Evolutionary conservation across 1,140 invertebrate species (phyloP), one percentile per base, ranked within the genome.

Genomic region (Camponotus floridanus): DNA sequence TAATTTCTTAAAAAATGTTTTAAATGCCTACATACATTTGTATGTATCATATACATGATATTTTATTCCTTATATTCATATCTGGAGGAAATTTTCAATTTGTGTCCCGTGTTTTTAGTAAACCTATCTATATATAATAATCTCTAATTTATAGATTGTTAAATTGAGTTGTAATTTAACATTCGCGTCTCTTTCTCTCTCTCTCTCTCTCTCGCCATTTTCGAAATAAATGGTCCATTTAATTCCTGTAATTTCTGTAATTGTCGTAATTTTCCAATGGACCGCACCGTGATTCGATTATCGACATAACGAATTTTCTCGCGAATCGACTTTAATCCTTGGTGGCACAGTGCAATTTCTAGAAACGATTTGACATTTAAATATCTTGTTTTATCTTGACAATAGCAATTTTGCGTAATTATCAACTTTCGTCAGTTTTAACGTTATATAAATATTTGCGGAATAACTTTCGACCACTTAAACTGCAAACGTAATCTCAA

Each of bases 201-300:
- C 26, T 26, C 26, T 26, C 26, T 26, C 26, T 26, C 21, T 80
- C 51, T 51, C 21, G 65, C 15, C 36, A 70, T 80, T 80, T 80
- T 70, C 78, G 65, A 70, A 80, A 68, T 80, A 80, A 80, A 70
- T 80, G 65, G 33, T 80, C 70, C 65, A 71, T 80, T 71, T 42
- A 80, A 57, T 80, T 31, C 48, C 62, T 36, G 48, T 80, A 80
- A 80, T 80, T 80, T 80, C 48, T 80, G 65, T 71, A 80, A 80
- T 80, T 80, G 48, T 57, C 78, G 64, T 80, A 80, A 80, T 80
- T 71, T 80, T 80, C 78, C 65, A 80, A 11, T 80, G 36, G 48
- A 39, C 48, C 39, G 78, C 21, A n/a, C 6, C 65, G 36, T 80
- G 65, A 80, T 80, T 71, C 65, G 33, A 80, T 80, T 70, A 80